phyloP scores from a whole-genome alignment of 1,140 invertebrate species.

The Archivesica marissinica region DNA sequence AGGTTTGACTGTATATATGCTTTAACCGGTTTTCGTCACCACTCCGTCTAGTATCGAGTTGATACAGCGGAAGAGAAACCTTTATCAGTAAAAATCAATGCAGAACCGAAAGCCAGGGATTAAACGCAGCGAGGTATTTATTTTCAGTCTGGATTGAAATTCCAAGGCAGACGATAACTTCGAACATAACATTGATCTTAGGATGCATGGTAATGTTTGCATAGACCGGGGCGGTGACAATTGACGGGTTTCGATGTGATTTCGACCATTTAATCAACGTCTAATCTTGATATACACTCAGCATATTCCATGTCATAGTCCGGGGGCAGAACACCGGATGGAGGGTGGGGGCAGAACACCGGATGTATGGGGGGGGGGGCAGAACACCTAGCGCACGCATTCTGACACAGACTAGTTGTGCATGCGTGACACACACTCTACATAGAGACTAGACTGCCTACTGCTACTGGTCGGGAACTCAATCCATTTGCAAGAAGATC shows the following conservation, averaged over 20 bases:
- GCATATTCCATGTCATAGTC: no score
- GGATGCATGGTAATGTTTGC: conserved; percentile 58
- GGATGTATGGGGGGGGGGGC: no score
- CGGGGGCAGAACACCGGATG: no score
- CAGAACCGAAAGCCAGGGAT: conserved; percentile 49
- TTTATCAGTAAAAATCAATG: conserved; percentile 62
- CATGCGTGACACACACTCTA: no score
- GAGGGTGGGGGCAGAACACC: no score
- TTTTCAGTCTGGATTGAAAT: conserved; percentile 61
- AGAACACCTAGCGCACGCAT: no score
- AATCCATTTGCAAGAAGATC: no score
- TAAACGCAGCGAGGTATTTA: conserved; percentile 45
- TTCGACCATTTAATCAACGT: conserved; percentile 29
- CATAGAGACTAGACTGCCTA: no score
- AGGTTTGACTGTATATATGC: no score
- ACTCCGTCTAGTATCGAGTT: neutral
- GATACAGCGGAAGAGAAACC: conserved; percentile 51
- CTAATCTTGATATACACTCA: no score
- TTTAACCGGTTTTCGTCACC: neutral
- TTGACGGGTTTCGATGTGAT: conserved; percentile 41
- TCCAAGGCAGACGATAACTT: conserved; percentile 56
- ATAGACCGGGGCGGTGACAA: conserved; percentile 43
- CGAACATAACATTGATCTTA: conserved; percentile 55
- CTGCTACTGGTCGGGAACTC: no score
- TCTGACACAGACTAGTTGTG: no score